These are phyloP conservation scores for Tinamus guttatus DNA, from an alignment of 2,113 vertebrate genomes.

Conservation along the genomic window DNA sequence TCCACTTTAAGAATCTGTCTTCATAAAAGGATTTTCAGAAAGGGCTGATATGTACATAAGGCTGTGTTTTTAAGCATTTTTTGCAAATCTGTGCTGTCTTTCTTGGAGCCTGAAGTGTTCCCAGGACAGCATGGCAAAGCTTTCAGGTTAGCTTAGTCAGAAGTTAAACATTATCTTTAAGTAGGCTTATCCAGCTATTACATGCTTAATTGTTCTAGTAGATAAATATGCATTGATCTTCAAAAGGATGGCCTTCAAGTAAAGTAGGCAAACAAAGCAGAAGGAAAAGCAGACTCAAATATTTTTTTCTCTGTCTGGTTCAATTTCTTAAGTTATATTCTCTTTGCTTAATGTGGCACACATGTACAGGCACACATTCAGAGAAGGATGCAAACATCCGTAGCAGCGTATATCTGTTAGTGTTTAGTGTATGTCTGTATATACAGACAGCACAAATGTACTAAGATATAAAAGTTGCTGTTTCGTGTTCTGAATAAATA, in stretches of 20 bases:
- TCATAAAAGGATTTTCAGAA: background rate
- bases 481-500: background rate
- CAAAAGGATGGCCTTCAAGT: background rate
- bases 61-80: background rate
- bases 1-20: background rate
- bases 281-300: background rate
- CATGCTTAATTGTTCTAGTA: background rate
- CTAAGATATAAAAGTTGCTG: background rate
- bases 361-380: background rate
- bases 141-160: background rate
- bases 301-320: background rate
- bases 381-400: background rate
- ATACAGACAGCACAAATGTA: background rate
- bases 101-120: background rate
- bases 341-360: background rate
- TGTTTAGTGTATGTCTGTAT: accelerated
- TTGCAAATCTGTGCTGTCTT: background rate
- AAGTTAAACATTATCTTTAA: background rate
- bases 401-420: background rate
- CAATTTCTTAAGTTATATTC: background rate
- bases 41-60: background rate
- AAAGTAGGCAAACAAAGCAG: background rate
- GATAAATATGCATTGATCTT: background rate
- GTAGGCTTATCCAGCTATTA: background rate
- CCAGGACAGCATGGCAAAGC: background rate